Evolutionary conservation across 2,888 invertebrate genomes (phyloP).

Genomic region (Polietes domitor): DNA sequence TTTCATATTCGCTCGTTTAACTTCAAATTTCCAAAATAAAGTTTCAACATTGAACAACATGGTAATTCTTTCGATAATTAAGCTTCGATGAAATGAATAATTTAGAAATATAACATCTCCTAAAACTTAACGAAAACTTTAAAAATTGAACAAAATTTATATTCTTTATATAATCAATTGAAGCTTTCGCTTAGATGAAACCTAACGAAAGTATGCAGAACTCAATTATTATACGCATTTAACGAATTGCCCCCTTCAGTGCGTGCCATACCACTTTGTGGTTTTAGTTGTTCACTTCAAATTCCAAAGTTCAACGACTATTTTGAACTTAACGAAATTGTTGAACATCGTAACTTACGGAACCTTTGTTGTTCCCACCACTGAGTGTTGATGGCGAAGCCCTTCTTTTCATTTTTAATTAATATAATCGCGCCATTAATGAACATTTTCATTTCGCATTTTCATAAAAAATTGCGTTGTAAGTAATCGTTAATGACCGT

Average conservation of each 20-base stretch:
- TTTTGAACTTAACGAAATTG: slow-evolving; percentile 3
- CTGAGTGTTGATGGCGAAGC: neutral
- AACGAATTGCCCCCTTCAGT: no score
- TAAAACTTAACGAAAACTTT: slow-evolving; percentile 1
- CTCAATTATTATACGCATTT: no score
- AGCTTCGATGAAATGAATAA: neutral
- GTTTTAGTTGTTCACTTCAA: neutral
- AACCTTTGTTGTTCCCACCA: neutral
- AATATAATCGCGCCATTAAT: slow-evolving; percentile 60
- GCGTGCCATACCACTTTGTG: no score
- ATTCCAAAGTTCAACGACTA: neutral
- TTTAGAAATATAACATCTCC: neutral
- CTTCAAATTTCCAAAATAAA: neutral
- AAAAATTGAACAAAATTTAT: neutral
- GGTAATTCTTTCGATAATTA: neutral
- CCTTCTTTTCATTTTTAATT: slow-evolving; percentile 51
- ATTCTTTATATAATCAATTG: no score
- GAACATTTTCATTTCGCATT: slow-evolving; percentile 24
- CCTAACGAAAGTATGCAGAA: neutral
- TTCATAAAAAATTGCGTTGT: slow-evolving; percentile 62
- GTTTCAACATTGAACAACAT: neutral
- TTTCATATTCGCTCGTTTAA: neutral
- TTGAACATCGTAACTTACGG: slow-evolving; percentile 11
- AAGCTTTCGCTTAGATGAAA: no score
- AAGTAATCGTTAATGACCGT: slow-evolving; percentile 48